These are phyloP conservation scores for Paratrypauchen microcephalus DNA, from an alignment of 2,797 vertebrate species.

Conservation along the genomic window DNA sequence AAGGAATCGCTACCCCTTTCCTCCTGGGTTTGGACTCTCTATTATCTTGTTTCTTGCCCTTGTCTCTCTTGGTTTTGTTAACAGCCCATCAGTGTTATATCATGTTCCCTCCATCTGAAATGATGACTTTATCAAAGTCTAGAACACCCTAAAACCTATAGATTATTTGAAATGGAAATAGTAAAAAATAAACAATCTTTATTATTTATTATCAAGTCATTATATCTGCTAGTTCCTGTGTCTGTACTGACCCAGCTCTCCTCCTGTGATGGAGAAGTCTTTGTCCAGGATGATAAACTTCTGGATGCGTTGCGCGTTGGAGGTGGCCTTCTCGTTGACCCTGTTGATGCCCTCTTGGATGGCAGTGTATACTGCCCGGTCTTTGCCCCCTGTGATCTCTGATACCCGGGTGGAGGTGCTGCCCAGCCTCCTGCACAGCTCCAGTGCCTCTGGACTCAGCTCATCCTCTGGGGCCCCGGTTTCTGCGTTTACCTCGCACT, in stretches of 20 bases:
- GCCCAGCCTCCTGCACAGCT: conserved; percentile 81
- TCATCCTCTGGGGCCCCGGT: conserved; percentile 81
- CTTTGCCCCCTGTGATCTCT: conserved; percentile 75
- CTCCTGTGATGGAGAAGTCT: conserved; percentile 86
- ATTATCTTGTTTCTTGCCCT: too few relatives aligned
- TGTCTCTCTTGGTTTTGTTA: too few relatives aligned
- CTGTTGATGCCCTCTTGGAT: conserved; percentile 85
- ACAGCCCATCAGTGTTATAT: too few relatives aligned
- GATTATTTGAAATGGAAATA: too few relatives aligned
- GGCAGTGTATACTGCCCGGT: conserved; percentile 73
- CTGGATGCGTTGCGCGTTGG: conserved; percentile 88
- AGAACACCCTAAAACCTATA: too few relatives aligned
- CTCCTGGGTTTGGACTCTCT: too few relatives aligned
- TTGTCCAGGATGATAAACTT: conserved; percentile 87
- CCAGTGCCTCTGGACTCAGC: conserved; percentile 75
- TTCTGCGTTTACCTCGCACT: conserved; percentile 79
- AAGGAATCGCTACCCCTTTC: too few relatives aligned
- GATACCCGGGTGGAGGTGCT: conserved; percentile 81
- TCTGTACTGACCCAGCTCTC: conserved; percentile 87
- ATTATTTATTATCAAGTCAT: too few relatives aligned
- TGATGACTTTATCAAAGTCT: too few relatives aligned
- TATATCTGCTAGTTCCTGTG: too few relatives aligned
- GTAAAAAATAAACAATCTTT: too few relatives aligned
- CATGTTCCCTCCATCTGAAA: too few relatives aligned
- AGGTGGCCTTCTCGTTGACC: conserved; percentile 80